Evolutionary conservation across 2,113 vertebrate genomes (phyloP), one percentile per base, ranked within the genome.

Genomic region (Eudyptes chrysolophus): DNA sequence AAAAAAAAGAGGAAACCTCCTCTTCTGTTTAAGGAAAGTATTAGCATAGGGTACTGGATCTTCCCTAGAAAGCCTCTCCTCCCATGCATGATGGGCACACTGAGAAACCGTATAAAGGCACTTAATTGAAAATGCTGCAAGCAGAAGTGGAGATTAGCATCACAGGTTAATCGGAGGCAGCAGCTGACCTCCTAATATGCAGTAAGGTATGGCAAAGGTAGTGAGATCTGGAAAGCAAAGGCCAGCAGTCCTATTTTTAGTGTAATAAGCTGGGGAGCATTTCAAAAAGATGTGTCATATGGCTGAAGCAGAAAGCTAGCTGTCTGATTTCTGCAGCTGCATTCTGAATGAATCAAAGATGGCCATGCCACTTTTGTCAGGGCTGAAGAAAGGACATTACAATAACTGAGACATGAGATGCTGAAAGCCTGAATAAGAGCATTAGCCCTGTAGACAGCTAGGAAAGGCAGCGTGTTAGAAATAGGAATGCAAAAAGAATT

Each of bases 1-100:
- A 15, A 2, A 9, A 22, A n/a, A 2, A 64, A 29, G 3, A 51
- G 3, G 16, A 42, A 40, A 4, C 1, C 1, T 2, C 7, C 7
- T 44, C 7, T 9, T 30, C 51, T 52, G 3, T 66, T 92, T 8
- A 87, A 51, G 25, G 29, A 40, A 25, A 48, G 11, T 34, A 60
- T 1, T 60, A 19, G 9, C 38, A 61, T 9, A 17, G 13, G 27
- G 27, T 52, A 86, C 12, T 21, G 15, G 25, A 66, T 54, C 19
- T 24, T 74, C 16, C 36, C 42, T 11, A 32, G 68, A 84, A 75
- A 89, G 11, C 34, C 66, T n/a, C 20, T 74, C n/a, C 24, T 86
- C 18, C 40, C 22, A 29, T 5, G 10, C 40, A 12, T 1, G 12
- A 65, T 7, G 14, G 25, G 34, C 29, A 65, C 22, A 24, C 17